phyloP scores from a whole-genome alignment of 2,888 invertebrate species.

The Zygogramma bicolorata region DNA sequence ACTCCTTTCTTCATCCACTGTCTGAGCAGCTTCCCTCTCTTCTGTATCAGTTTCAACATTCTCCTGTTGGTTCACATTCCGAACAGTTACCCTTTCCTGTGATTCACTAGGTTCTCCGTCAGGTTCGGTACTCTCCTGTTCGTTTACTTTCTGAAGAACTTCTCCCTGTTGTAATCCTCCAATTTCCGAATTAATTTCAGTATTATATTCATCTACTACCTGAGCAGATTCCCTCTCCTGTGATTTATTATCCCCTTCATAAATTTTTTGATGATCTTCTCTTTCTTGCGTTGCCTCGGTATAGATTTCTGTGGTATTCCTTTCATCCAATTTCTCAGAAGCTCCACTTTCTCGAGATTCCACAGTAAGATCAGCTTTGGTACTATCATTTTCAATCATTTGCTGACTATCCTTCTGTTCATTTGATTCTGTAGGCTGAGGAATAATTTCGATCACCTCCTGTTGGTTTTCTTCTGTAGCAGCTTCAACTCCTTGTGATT shows the following conservation, averaged over 20 bases:
- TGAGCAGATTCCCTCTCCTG: no score
- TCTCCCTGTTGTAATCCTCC: not conserved
- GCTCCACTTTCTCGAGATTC: not conserved
- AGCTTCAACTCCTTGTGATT: not conserved
- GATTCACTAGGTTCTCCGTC: not conserved
- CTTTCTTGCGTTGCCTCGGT: no score
- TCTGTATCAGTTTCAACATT: not conserved
- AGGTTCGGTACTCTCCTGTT: not conserved
- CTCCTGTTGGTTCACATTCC: constrained; percentile 18
- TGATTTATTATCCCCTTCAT: no score
- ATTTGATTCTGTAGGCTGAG: not conserved
- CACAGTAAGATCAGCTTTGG: not conserved
- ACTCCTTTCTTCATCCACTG: not conserved
- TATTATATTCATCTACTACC: not conserved
- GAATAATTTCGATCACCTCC: not conserved
- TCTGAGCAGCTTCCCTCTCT: constrained; percentile 6
- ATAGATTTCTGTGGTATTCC: no score
- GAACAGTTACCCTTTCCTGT: constrained; percentile 4
- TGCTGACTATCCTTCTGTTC: not conserved
- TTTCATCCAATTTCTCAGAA: not conserved
- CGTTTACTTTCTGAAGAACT: not conserved
- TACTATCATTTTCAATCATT: not conserved
- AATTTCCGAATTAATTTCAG: not conserved
- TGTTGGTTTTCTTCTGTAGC: not conserved
- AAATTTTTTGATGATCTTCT: no score